Base-by-base conservation (phyloP, 2,797 vertebrate genomes). In the Premnoplex brunnescens region DNA sequence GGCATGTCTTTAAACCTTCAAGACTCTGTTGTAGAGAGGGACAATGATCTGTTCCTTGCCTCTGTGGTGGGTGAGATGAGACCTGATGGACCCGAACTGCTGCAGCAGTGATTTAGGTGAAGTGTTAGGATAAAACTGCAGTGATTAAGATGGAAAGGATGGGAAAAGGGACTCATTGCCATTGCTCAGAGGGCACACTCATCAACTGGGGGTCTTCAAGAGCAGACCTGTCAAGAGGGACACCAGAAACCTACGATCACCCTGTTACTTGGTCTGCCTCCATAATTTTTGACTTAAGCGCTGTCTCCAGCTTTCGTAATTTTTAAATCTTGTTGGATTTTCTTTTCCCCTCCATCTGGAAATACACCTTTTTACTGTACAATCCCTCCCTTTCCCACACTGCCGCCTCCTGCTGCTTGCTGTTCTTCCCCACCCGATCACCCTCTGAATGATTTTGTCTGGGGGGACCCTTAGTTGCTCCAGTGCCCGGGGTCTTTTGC, bases 401-500 rank as follows among this genome's bases (percentile, higher is more conserved):
- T 8, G 34, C 2, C 14, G 8, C 30, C 30, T 32, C 0, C 11
- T 1, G 59, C 41, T 21, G 8, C 55, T 79, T 3, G 2, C 44
- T 9, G 19, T 6, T 24, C 16, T 24, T 37, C 22, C 62, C 26
- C 34, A 10, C 15, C 10, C 1, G 13, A 36, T 41, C 21, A 6
- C 28, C 28, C 39, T 4, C 9, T 2, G 12, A 32, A 3, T 1
- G 41, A 20, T 28, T 8, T 46, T 19, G 1, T 1, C 21, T 9
- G 12, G 4, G 15, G 17, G 3, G 4, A 7, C 4, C n/a, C 18
- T 4, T 1, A 5, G 2, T 14, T 2, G 32, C 60, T 11, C 3
- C 9, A 3, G 8, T 2, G 3, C 10, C 3, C 2, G 12, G 9
- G 4, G 10, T 26, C 7, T 4, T 9, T 2, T 7, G 27, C 22